Evolutionary conservation across 1,140 invertebrate genomes (phyloP).

Genomic region (Drosophila tropicalis): DNA sequence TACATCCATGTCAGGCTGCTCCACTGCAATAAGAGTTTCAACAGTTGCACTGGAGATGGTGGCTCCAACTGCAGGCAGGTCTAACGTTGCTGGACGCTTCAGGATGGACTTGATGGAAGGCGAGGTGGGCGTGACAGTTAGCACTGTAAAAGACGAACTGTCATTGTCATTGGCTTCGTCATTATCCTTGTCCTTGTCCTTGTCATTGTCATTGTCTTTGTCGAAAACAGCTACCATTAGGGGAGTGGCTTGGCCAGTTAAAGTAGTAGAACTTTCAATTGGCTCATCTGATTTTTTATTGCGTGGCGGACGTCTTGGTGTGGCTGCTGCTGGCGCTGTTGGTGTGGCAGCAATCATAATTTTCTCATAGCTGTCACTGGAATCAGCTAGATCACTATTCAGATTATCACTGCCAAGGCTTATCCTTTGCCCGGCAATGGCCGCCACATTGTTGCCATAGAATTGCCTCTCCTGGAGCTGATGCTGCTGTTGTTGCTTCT

Average conservation of each 20-base stretch:
- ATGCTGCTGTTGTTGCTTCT: conserved; percentile 17
- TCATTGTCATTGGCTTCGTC: conserved; percentile 15
- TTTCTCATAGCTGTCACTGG: conserved; percentile 63
- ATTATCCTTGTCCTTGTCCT: conserved; percentile 1
- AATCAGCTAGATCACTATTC: conserved; percentile 41
- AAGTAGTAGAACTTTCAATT: not conserved
- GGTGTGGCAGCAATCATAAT: conserved; percentile 40
- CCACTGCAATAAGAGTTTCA: not conserved
- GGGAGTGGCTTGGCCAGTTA: conserved; percentile 4
- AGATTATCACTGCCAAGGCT: conserved; percentile 83
- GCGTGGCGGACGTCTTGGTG: conserved; percentile 79
- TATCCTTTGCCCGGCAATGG: conserved; percentile 85
- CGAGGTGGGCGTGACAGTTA: conserved; percentile 67
- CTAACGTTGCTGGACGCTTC: conserved; percentile 85
- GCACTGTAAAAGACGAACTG: conserved; percentile 46
- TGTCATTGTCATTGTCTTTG: conserved; percentile 19
- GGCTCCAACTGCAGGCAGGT: conserved; percentile 29
- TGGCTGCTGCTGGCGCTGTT: conserved; percentile 25
- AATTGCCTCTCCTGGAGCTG: conserved; percentile 42
- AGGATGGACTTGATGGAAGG: conserved; percentile 87
- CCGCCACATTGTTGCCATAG: conserved; percentile 84
- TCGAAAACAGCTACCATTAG: conserved; percentile 12
- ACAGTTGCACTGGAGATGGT: not conserved
- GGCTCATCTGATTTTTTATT: conserved; percentile 67
- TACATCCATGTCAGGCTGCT: not conserved